Evolutionary conservation across 2,113 vertebrate species (phyloP), one percentile per base, ranked within the genome.

Genomic region (Hyperopisus bebe): DNA sequence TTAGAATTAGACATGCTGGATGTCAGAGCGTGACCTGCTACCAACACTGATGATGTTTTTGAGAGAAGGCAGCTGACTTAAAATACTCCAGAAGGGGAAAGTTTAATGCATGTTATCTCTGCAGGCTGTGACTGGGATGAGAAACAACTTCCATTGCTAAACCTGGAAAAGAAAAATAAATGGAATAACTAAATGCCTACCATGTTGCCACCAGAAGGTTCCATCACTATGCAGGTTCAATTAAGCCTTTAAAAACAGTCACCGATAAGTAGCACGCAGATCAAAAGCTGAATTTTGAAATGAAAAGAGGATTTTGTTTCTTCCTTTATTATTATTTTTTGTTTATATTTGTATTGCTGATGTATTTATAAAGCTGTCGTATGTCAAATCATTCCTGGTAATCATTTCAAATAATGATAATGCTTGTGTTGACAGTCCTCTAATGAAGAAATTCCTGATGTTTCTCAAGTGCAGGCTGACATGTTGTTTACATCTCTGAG

Each of bases 341-440:
- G n/a, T 85, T 46, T 85, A 15, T 42, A 27, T 85, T n/a, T 85
- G 83, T 48, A n/a, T 47, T 85, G n/a, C 46, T 85, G 83, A 85
- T 85, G 48, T 31, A 85, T 85, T 85, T 50, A 85, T 85, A 27
- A 85, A 48, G 83, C 42, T 47, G 82, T 19, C n/a, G 46, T 11
- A 42, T 47, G 1, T 50, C 47, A 48, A 48, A 48, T 47, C 50
- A 85, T 44, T 85, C 46, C 11, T 50, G 83, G 83, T 85, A 85
- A 85, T 85, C 47, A 85, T 85, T 85, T 85, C 46, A 85, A 50
- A 47, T 47, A 47, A 47, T 9, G 9, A 85, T 85, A 7, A 85
- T 85, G 83, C 46, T 48, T 85, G 83, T 50, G 83, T 46, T 85
- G 47, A 85, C 46, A 85, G 83, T 48, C 24, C 24, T 50, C 46